Conservation (phyloP, 2,888 invertebrate genomes). For the Aphodius granarius region DNA sequence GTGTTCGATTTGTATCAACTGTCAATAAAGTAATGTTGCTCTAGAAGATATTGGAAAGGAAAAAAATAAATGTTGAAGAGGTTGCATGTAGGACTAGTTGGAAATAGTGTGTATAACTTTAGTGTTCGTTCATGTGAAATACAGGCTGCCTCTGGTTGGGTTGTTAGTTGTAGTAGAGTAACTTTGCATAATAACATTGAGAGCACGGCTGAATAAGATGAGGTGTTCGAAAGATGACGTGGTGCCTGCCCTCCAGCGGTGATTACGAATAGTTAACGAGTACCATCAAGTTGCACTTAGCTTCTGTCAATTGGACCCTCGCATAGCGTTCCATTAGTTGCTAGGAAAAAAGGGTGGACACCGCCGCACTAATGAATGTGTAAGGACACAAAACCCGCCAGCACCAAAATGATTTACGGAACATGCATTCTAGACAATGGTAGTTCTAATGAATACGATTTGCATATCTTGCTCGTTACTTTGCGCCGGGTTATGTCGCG, state of each 20-base stretch:
- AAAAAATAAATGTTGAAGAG: too few species aligned
- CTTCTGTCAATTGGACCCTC: constrained; percentile 30
- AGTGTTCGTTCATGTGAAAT: neutral
- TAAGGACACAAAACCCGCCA: constrained; percentile 40
- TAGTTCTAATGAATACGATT: constrained; percentile 50
- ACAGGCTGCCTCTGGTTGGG: neutral
- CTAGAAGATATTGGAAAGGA: too few species aligned
- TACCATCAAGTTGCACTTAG: constrained; percentile 39
- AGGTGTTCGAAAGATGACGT: neutral
- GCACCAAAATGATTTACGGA: constrained; percentile 40
- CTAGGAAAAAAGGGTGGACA: constrained; percentile 31
- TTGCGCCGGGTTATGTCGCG: constrained; percentile 46
- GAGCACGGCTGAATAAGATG: neutral
- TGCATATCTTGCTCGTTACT: constrained; percentile 48
- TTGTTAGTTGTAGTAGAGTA: neutral
- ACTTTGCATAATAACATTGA: constrained; percentile 13
- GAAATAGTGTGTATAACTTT: neutral
- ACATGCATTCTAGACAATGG: constrained; percentile 49
- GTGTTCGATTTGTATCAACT: too few species aligned
- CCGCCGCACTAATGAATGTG: constrained; percentile 40
- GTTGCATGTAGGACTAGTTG: too few species aligned
- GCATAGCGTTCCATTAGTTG: constrained; percentile 39
- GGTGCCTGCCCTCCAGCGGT: constrained; percentile 10
- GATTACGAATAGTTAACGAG: constrained; percentile 29
- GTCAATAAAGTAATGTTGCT: too few species aligned